These are phyloP conservation scores for Thinocorus orbignyianus DNA, from an alignment of 2,113 vertebrate species.

Conservation along the genomic window DNA sequence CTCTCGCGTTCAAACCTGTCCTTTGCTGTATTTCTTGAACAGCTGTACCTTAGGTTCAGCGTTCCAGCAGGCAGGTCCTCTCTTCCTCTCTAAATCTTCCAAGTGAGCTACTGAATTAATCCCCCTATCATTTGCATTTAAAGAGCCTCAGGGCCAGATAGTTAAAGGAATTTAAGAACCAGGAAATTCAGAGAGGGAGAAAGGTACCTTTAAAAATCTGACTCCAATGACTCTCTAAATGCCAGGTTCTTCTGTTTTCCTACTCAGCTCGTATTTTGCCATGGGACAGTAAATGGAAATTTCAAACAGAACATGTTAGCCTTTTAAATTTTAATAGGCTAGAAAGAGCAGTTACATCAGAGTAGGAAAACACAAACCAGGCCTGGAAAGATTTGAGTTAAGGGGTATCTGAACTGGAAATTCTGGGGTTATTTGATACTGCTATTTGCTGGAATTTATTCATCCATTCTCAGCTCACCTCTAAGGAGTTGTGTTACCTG, in stretches of 20 bases:
- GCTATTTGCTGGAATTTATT: not conserved
- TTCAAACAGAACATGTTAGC: not conserved
- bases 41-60: not conserved
- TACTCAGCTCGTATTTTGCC: not conserved
- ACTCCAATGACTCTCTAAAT: not conserved
- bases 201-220: not conserved
- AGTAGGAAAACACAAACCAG: not conserved
- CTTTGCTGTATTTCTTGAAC: slow-evolving; percentile 25
- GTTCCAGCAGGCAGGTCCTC: not conserved
- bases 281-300: not conserved
- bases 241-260: not conserved
- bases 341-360: not conserved
- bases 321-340: not conserved
- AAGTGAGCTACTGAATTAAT: slow-evolving; percentile 35
- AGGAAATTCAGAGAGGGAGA: not conserved
- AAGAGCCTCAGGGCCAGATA: not conserved
- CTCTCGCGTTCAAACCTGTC: slow-evolving; percentile 22
- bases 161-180: slow-evolving; percentile 5
- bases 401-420: not conserved
- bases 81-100: slow-evolving; percentile 16
- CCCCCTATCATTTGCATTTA: slow-evolving; percentile 28
- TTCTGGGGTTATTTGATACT: not conserved
- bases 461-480: not conserved
- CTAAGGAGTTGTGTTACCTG: not conserved
- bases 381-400: not conserved